These are phyloP conservation scores for Mus minutoides DNA, from an alignment of 2,797 vertebrate genomes.

Conservation along the genomic window DNA sequence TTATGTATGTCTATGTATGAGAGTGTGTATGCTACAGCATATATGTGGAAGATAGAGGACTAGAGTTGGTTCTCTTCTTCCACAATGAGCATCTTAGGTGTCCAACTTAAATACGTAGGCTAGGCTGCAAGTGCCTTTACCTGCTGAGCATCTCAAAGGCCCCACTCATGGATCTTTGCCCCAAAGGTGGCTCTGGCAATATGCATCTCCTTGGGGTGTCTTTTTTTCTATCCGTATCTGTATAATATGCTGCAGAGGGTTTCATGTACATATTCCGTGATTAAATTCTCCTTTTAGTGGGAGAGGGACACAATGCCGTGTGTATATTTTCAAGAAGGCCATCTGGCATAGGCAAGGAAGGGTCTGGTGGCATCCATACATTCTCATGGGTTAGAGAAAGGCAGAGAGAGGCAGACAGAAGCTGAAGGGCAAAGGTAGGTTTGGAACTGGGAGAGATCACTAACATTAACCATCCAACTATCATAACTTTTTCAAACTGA, in stretches of 20 bases:
- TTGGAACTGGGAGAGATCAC: background rate
- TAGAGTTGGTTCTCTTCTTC: background rate
- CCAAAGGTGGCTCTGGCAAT: background rate
- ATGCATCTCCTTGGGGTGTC: background rate
- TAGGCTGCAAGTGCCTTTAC: background rate
- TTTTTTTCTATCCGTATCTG: background rate
- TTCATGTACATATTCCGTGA: background rate
- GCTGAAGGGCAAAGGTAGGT: background rate
- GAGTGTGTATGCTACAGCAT: background rate
- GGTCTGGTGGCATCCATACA: background rate
- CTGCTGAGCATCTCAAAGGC: background rate
- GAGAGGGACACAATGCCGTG: background rate
- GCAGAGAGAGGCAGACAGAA: background rate
- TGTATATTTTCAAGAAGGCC: background rate
- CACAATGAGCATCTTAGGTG: background rate
- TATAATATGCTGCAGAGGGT: background rate
- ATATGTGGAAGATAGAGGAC: background rate
- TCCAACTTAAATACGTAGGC: background rate
- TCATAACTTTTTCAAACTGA: background rate
- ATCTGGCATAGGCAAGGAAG: background rate
- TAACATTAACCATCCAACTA: background rate
- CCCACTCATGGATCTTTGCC: background rate
- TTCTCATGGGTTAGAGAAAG: constrained; percentile 9
- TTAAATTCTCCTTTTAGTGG: constrained; percentile 22
- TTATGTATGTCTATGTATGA: no score